Conservation (phyloP, 2,113 vertebrate genomes). For the Tachysurus fulvidraco region DNA sequence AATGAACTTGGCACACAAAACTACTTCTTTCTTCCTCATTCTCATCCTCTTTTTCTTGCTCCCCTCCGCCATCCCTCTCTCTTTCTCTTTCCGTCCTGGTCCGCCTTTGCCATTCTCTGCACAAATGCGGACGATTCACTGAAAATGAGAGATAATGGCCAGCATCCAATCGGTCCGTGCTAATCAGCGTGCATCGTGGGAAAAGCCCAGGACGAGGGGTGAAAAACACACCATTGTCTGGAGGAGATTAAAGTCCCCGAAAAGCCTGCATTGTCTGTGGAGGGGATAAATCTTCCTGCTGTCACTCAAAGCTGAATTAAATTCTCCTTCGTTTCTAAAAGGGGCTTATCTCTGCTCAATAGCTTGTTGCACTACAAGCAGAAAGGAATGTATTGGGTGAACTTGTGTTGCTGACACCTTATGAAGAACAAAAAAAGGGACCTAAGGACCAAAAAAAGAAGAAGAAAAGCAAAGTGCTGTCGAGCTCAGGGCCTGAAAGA, state of each 20-base stretch:
- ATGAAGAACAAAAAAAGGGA: slow-evolving; percentile 76
- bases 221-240: slow-evolving; percentile 93
- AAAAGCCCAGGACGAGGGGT: slow-evolving; percentile 85
- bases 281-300: slow-evolving; percentile 99
- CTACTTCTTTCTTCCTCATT: slow-evolving; percentile 62
- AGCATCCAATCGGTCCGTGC: slow-evolving; percentile 80
- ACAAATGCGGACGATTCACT: slow-evolving; percentile 78
- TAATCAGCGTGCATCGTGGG: slow-evolving; percentile 98
- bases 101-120: slow-evolving; percentile 64
- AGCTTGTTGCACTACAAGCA: slow-evolving; percentile 91
- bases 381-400: slow-evolving; percentile 84
- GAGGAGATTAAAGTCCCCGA: slow-evolving; percentile 94
- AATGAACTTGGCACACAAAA: slow-evolving; percentile 70
- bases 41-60: slow-evolving; percentile 63
- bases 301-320: slow-evolving; percentile 99
- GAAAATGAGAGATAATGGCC: slow-evolving; percentile 88
- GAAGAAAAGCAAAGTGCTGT: slow-evolving; percentile 54
- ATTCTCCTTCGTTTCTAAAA: slow-evolving; percentile 94
- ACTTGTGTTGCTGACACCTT: slow-evolving; percentile 86
- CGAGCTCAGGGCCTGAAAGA: slow-evolving; percentile 64
- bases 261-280: slow-evolving; percentile 92
- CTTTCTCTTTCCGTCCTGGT: slow-evolving; percentile 43
- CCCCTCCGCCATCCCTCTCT: slow-evolving; percentile 55
- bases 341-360: slow-evolving; percentile 99
- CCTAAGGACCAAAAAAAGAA: slow-evolving; percentile 65